Base-by-base conservation (phyloP, 2,888 invertebrate genomes). In the Phalangium opilio region DNA sequence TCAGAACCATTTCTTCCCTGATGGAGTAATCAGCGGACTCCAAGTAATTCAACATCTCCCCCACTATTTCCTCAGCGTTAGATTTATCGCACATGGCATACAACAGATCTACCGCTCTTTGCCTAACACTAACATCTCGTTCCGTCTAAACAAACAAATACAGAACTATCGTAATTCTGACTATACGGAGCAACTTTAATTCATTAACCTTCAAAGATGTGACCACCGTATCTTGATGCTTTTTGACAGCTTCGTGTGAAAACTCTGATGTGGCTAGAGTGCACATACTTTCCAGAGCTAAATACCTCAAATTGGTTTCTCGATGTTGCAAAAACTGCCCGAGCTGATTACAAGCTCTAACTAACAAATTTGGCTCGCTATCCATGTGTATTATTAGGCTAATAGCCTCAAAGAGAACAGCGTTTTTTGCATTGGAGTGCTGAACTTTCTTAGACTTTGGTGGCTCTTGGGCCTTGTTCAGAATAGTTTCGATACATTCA, bases 81-180 rank as follows among this genome's bases (percentile, higher is more conserved):
- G 87, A 87, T 64, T 93, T 85, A 70, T 99, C 98, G 71, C 98
- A 99, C 98, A 99, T 98, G 38, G 98, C 98, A 71, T 99, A 99
- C 2, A 98, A 71, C 50, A 98, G 73, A 70, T 99, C 98, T 2
- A 98, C 96, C 45, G 96, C 96, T 66, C 95, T 83, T 65, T 96
- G 96, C 56, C 96, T 75, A 2, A 98, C 96, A 39, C 91, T 93
- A 0, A 96, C 93, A 72, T 96, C 96, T 61, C 95, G 84, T 66
- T 96, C 96, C 80, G 93, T 96, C 76, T 77, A 60, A n/a, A 60
- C 59, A 57, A 48, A 50, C 44, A 49, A 49, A 15, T 12, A 43
- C n/a, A 3, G 17, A 36, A 2, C 17, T n/a, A 34, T 1, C 11
- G 34, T 12, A 11, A 34, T 34, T 34, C 11, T 12, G n/a, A 11